Evolutionary conservation across 2,113 vertebrate genomes (phyloP), one percentile per base, ranked within the genome.

Genomic region (Tyto alba): DNA sequence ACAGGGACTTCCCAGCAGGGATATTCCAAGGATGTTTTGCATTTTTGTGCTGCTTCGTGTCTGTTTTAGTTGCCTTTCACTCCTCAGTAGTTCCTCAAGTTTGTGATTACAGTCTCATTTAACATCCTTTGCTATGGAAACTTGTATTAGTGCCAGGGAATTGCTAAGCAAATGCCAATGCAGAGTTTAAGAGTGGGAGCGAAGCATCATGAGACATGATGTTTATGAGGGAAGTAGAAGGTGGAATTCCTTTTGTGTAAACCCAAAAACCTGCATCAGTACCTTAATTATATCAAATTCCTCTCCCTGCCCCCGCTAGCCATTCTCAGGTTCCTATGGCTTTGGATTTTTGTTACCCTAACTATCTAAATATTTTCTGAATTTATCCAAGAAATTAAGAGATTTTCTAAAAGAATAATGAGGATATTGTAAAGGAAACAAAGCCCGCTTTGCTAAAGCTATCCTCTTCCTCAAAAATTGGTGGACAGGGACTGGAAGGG

Each of bases 111-210:
- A 87, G 52, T 80, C 63, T 77, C 72, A 48, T 87, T 85, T 89
- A 73, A 75, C 38, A 95, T 56, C 73, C 66, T 95, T 91, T 82
- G 74, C 92, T 91, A 89, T 88, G 80, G 88, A 93, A 97, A 96
- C 95, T 87, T 90, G 79, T 52, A 26, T 45, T 11, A 56, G 53
- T 64, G 90, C 85, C 96, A 96, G 62, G 62, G 41, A 84, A 86
- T 62, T 83, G 64, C 79, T 71, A 77, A 83, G 75, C 57, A 88
- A 90, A 83, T 75, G 29, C 56, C 77, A 94, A 3, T 32, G 69
- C 38, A 22, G 73, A 72, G 67, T 71, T 62, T 74, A 56, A 87
- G 87, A 85, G 87, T 69, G 69, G 26, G 40, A 94, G 84, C 73
- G 57, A 88, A 74, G 72, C 67, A 74, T 81, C 89, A 87, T 57